Percentiles rank a stretch among this genome's conserved stretches.
phyloP scores from a whole-genome alignment of 2,888 invertebrate genomes.

The Peribatodes rhomboidaria region DNA sequence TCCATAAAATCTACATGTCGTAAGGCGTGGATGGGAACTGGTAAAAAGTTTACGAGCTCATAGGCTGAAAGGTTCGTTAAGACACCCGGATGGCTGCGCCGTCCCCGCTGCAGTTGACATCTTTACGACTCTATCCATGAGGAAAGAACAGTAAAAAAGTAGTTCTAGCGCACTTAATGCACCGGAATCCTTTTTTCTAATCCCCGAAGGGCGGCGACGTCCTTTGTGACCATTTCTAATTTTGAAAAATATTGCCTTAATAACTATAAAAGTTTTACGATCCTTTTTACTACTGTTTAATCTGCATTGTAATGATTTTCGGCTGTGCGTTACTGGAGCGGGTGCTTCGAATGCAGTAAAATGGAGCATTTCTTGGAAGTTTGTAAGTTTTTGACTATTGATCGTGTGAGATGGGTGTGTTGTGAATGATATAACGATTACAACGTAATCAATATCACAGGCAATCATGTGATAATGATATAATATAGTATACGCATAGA shows the following conservation, averaged over 20 bases:
- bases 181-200: constrained; percentile 68
- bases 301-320: constrained; percentile 71
- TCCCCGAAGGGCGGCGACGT: constrained; percentile 69
- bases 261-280: constrained; percentile 80
- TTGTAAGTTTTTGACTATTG: constrained; percentile 38
- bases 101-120: constrained; percentile 61
- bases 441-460: constrained; percentile 29
- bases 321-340: constrained; percentile 68
- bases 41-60: constrained; percentile 67
- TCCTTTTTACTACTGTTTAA: constrained; percentile 82
- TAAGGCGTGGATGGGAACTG: constrained; percentile 43
- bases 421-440: constrained; percentile 36
- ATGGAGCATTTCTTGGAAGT: constrained; percentile 46
- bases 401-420: constrained; percentile 42
- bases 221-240: constrained; percentile 75
- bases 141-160: constrained; percentile 66
- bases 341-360: constrained; percentile 51
- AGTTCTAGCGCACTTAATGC: constrained; percentile 68
- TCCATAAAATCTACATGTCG: constrained; percentile 40
- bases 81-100: constrained; percentile 60
- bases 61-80: constrained; percentile 70
- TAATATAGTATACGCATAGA: constrained; percentile 17
- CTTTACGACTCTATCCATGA: constrained; percentile 78
- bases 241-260: constrained; percentile 75
- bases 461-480: constrained; percentile 20